These are phyloP conservation scores for Magallana ariakensis DNA, from an alignment of 1,140 invertebrate species.

Conservation along the genomic window DNA sequence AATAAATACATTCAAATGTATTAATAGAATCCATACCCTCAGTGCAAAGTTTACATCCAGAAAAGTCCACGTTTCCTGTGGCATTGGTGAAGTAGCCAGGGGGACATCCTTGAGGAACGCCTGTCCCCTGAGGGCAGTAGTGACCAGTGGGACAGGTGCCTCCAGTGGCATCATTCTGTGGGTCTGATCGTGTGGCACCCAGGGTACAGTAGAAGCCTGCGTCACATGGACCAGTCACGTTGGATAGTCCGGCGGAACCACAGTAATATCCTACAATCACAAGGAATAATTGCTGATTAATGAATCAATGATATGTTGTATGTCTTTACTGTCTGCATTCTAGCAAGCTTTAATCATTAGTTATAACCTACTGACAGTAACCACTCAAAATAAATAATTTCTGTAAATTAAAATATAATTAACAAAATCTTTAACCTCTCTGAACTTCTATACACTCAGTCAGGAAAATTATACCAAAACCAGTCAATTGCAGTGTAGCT, in stretches of 20 bases:
- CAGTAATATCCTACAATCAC: conserved; percentile 73
- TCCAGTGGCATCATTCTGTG: conserved; percentile 72
- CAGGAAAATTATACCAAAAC: too few species aligned
- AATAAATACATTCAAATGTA: background rate
- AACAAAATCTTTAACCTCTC: too few species aligned
- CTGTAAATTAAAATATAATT: too few species aligned
- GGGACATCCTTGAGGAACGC: conserved; percentile 65
- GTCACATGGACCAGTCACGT: conserved; percentile 70
- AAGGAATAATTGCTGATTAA: too few species aligned
- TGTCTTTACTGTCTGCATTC: too few species aligned
- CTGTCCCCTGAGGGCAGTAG: conserved; percentile 71
- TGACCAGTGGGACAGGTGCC: conserved; percentile 69
- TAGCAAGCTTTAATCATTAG: too few species aligned
- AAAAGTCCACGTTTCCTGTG: conserved; percentile 68
- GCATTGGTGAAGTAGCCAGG: conserved; percentile 72
- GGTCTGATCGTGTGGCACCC: conserved; percentile 65
- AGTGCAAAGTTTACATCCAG: conserved; percentile 72
- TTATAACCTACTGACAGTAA: too few species aligned
- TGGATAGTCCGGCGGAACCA: conserved; percentile 65
- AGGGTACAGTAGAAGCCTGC: conserved; percentile 75
- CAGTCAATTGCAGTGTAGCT: too few species aligned
- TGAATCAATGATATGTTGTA: background rate
- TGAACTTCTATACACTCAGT: too few species aligned
- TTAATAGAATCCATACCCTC: conserved; percentile 62
- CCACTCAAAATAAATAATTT: too few species aligned